Evolutionary conservation across 30 jellyfish, hydroid and myxozoan species (phyloP).

Genomic region (Morbakka virulenta): DNA sequence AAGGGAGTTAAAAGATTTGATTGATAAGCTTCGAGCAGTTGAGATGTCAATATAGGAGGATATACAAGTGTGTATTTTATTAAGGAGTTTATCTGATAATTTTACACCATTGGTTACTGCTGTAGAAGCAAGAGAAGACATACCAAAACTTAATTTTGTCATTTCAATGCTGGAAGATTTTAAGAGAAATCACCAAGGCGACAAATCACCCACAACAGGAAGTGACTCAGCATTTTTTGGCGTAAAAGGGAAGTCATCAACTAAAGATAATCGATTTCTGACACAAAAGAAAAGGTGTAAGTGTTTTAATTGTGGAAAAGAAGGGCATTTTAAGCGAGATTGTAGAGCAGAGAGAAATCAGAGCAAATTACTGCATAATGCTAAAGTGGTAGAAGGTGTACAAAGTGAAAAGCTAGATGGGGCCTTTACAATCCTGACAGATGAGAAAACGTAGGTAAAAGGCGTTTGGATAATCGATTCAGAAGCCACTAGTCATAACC

Average conservation of each 20-base stretch:
- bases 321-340: slow-evolving; percentile 41
- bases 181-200: slow-evolving; percentile 14
- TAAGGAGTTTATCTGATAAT: slow-evolving; percentile 62
- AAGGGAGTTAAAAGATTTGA: no score
- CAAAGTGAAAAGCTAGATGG: neutral
- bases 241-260: neutral
- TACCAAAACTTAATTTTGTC: slow-evolving; percentile 53
- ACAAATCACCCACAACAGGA: neutral
- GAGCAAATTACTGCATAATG: neutral
- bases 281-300: neutral
- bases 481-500: slow-evolving; percentile 55
- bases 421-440: neutral
- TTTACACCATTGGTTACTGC: slow-evolving; percentile 55
- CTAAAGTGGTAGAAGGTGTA: slow-evolving; percentile 25
- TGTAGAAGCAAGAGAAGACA: slow-evolving; percentile 49
- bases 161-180: slow-evolving; percentile 50
- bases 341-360: slow-evolving; percentile 2
- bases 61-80: slow-evolving; percentile 37
- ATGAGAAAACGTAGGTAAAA: neutral
- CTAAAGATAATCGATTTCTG: neutral
- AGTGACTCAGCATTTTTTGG: neutral
- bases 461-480: slow-evolving; percentile 58
- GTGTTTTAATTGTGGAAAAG: slow-evolving; percentile 50
- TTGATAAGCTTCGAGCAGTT: no score
- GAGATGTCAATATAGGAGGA: slow-evolving; percentile 56